Evolutionary conservation across 2,888 invertebrate species (phyloP).

Genomic region (Oligia fasciuncula): DNA sequence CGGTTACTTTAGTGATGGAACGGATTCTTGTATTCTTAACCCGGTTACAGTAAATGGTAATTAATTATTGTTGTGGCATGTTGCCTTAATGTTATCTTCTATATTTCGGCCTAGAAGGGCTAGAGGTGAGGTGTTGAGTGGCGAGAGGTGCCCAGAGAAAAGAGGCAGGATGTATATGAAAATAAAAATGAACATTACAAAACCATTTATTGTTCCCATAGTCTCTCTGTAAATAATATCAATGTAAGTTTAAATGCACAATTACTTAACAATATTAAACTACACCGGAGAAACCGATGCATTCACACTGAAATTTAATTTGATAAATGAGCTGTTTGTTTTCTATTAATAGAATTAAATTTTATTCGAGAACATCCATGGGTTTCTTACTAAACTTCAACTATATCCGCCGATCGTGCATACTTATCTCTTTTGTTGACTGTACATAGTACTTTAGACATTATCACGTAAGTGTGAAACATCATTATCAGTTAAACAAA

Average conservation of each 20-base stretch:
- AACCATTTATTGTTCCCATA: conserved; percentile 19
- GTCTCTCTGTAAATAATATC: background rate
- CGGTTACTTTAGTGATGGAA: too few species aligned
- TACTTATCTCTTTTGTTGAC: too few species aligned
- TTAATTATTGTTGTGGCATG: background rate
- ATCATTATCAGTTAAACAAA: too few species aligned
- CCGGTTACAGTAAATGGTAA: background rate
- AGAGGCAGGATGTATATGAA: background rate
- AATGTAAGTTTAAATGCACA: conserved; percentile 11
- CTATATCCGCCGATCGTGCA: too few species aligned
- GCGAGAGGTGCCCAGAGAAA: background rate
- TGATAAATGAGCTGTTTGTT: too few species aligned
- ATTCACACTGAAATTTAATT: too few species aligned
- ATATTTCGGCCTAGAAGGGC: background rate
- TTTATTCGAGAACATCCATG: too few species aligned
- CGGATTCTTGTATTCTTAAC: too few species aligned
- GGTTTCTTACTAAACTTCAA: too few species aligned
- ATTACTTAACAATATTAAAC: background rate
- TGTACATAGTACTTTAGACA: background rate
- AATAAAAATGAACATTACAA: background rate
- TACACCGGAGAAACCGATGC: background rate
- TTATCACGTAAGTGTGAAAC: background rate
- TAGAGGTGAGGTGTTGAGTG: background rate
- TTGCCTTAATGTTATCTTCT: background rate
- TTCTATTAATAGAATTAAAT: too few species aligned